Evolutionary conservation across 1,140 invertebrate species (phyloP).

Genomic region (Euglossa dilemma): DNA sequence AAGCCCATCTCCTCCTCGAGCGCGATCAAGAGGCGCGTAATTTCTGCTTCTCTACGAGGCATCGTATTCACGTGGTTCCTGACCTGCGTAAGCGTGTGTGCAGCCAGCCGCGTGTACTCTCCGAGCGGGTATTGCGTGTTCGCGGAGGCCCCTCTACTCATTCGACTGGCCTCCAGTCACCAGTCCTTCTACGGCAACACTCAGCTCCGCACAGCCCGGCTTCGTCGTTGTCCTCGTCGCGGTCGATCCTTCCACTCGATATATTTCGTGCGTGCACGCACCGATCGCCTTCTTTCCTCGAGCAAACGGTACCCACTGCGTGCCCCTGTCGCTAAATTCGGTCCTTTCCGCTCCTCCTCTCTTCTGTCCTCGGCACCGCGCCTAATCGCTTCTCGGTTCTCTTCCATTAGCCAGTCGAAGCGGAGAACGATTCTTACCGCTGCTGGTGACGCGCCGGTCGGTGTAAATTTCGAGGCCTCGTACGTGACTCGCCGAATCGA

Average conservation of each 20-base stretch:
- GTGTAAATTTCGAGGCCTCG: no score
- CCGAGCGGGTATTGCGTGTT: conserved; percentile 44
- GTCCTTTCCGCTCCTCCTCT: conserved; percentile 7
- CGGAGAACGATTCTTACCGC: no score
- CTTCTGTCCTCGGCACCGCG: no score
- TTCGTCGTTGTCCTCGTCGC: conserved; percentile 53
- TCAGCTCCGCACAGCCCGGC: conserved; percentile 38
- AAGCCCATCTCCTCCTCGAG: neutral
- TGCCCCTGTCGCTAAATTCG: conserved; percentile 45
- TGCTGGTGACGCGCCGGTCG: no score
- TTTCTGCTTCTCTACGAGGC: neutral
- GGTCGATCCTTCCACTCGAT: conserved; percentile 57
- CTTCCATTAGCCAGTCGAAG: neutral
- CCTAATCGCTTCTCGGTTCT: neutral
- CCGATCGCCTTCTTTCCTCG: conserved; percentile 9
- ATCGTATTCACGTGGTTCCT: conserved; percentile 32
- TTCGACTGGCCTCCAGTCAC: conserved; percentile 69
- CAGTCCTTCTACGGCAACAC: conserved; percentile 81
- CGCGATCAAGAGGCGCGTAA: neutral
- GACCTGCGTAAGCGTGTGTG: conserved; percentile 39
- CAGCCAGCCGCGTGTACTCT: conserved; percentile 20
- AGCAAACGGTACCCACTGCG: conserved; percentile 55
- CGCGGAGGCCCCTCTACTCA: conserved; percentile 65
- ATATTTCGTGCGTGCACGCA: conserved; percentile 48
- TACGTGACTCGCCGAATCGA: no score